Evolutionary conservation across 2,797 vertebrate species (phyloP), one percentile per base, ranked within the genome.

Genomic region (Poecilia velifera): DNA sequence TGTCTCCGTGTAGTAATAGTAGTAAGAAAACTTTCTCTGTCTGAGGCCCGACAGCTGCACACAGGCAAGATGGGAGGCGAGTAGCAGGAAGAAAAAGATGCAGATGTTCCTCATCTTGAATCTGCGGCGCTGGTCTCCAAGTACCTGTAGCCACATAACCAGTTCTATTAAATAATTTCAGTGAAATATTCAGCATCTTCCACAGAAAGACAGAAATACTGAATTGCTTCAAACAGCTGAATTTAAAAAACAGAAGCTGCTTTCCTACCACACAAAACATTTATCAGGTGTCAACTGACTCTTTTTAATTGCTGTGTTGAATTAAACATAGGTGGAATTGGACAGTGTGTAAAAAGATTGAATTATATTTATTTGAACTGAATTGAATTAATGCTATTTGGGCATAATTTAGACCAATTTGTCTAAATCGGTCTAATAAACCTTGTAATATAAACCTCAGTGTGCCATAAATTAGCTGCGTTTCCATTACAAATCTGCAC

Each of bases 1-100:
- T 14, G 12, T 62, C 39, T 8, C 3, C 18, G 0, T 6, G 6
- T 10, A 0, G 12, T 10, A 0, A 10, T 18, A 0, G 9, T 72
- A 31, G 9, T 34, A 14, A 12, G 7, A 10, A 14, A 43, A 31
- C 2, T 3, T 12, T 18, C 14, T 9, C 0, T 12, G 0, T 0
- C 13, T 22, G 10, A 28, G 36, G 0, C 25, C 0, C 4, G 9
- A 41, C 2, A 36, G 0, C 0, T 1, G 2, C 25, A 18, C 45
- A 43, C 34, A 74, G 45, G 34, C 70, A 41, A 72, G 36, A 70
- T 34, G 59, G 47, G 80, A 34, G 12, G 68, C 3, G 22, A 84
- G 72, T 73, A 84, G 59, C 51, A 83, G 45, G 22, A 2, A 22
- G 9, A 62, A 4, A 5, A 78, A 59, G 46, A 74, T 41, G 55